Percentiles rank a stretch among this genome's conserved stretches.
These are phyloP conservation scores for Tyto alba DNA, from an alignment of 2,113 vertebrate genomes.

Conservation along the genomic window DNA sequence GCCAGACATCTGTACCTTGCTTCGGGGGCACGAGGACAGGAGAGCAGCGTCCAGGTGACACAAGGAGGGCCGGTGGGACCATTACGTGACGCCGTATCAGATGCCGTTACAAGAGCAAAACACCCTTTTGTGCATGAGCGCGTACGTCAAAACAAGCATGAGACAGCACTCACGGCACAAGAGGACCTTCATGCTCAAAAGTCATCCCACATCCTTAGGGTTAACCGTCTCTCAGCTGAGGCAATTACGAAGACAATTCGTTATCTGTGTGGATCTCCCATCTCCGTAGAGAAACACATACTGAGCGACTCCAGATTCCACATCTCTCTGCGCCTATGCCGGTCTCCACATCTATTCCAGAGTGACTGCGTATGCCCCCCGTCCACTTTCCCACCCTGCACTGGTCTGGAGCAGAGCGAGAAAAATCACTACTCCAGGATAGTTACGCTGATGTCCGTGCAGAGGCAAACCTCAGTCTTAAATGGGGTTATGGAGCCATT, in stretches of 20 bases:
- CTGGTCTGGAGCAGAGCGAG: not conserved
- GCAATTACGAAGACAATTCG: not conserved
- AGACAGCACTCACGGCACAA: not conserved
- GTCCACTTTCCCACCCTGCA: not conserved
- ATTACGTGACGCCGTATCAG: not conserved
- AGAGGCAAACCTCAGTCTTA: not conserved
- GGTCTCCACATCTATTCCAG: not conserved
- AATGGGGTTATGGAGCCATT: not conserved
- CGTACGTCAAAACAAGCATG: not conserved
- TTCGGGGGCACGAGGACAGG: not conserved
- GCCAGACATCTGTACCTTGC: not conserved
- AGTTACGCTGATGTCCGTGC: not conserved
- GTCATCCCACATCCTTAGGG: not conserved
- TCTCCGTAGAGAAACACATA: not conserved
- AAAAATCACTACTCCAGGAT: not conserved
- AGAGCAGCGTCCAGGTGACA: not conserved
- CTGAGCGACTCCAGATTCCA: not conserved
- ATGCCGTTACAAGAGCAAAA: not conserved
- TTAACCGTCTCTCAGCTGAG: slow-evolving; percentile 14
- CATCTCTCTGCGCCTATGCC: not conserved
- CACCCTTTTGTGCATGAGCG: rapidly evolving
- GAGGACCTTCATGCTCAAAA: not conserved
- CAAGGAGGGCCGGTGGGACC: not conserved
- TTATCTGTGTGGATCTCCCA: not conserved
- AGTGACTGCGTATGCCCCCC: not conserved